Conservation (phyloP, 23 tunicate genomes). For the Diplosoma virens region DNA sequence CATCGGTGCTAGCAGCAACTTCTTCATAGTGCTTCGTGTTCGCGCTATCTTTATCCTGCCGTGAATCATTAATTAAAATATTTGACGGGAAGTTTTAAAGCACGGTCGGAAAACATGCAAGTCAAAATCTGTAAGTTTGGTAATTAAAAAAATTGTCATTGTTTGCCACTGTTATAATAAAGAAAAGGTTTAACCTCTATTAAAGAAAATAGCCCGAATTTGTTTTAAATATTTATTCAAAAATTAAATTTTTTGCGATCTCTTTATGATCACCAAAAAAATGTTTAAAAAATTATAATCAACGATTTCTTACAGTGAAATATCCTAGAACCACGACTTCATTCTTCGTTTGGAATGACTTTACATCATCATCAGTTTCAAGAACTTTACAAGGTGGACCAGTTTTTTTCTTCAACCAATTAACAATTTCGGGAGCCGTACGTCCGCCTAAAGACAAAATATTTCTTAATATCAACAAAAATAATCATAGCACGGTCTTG, state of each 20-base stretch:
- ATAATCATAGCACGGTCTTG: no score
- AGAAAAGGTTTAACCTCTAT: no score
- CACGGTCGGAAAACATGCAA: no score
- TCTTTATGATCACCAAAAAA: no score
- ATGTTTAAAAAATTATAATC: not conserved
- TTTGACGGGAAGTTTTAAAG: not conserved
- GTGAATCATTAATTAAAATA: not conserved
- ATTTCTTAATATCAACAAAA: no score
- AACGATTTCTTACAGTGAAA: constrained; percentile 41
- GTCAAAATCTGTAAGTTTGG: no score
- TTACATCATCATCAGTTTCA: constrained; percentile 57
- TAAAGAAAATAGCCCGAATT: no score
- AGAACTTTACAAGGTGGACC: constrained; percentile 83
- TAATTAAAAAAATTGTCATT: no score
- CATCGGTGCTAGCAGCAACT: constrained; percentile 87
- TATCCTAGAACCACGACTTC: constrained; percentile 83
- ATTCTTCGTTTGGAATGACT: constrained; percentile 41
- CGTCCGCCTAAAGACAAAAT: constrained; percentile 84
- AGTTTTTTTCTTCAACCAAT: constrained; percentile 94
- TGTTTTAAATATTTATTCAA: no score
- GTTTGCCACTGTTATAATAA: no score
- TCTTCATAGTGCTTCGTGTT: constrained; percentile 29
- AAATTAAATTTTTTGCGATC: no score
- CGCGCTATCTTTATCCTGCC: constrained; percentile 45
- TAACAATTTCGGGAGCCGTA: constrained; percentile 83